Base-by-base conservation (phyloP, 1,140 invertebrate species). In the Lysiphlebus fabarum region DNA sequence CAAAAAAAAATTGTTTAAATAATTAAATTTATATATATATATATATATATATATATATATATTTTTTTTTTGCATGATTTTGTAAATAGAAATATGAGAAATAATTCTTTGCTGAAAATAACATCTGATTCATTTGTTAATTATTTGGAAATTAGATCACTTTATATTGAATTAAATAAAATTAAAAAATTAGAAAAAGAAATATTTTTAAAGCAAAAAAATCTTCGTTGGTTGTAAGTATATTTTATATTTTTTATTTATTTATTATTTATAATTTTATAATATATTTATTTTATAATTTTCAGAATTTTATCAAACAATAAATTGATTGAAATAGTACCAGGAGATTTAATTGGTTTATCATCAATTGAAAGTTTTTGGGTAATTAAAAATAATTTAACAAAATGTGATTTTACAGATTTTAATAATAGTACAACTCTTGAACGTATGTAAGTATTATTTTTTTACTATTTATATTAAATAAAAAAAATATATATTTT, bases 221-320 rank as follows among this genome's bases (percentile, higher is more conserved):
- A 67, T 5, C 60, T 77, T 41, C 55, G 45, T 34, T 72, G 67
- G 63, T 56, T 79, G 74, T 79, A 56, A 68, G 74, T 75, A 62
- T 7, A n/a, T 41, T 45, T 44, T 53, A 12, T n/a, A n/a, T n/a
- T n/a, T n/a, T n/a, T n/a, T n/a, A n/a, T n/a, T n/a, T n/a, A n/a
- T n/a, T n/a, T n/a, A n/a, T n/a, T n/a, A n/a, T n/a, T n/a, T n/a
- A n/a, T n/a, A n/a, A n/a, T n/a, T n/a, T n/a, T n/a, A n/a, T n/a
- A n/a, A n/a, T n/a, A n/a, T 36, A 34, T 17, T n/a, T 42, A 49
- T 61, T 63, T 62, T 68, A 66, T 37, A 62, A 71, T 69, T 69
- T 70, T 62, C 66, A 80, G 75, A 61, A 69, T 76, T 54, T 47
- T 84, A 7, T 64, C 75, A 33, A 70, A 81, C 38, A 84, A 84